Conservation (phyloP, 2,797 vertebrate species). For the Holocentrus rufus region DNA sequence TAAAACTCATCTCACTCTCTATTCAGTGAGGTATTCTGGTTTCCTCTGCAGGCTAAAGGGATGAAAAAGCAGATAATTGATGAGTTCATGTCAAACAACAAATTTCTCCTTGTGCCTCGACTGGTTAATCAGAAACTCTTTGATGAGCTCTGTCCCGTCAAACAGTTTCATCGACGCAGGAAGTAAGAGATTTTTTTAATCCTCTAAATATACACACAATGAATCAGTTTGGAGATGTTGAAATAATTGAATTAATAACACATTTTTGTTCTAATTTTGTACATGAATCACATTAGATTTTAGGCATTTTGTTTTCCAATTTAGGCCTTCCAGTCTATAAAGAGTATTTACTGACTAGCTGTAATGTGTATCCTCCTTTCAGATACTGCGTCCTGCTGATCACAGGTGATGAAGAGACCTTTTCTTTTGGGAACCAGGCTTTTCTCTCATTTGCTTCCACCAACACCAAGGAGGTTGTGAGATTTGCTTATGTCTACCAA, state of each 20-base stretch:
- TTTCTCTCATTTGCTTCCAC: slow-evolving; percentile 91
- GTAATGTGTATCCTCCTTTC: background rate
- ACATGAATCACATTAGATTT: background rate
- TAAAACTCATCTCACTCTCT: background rate
- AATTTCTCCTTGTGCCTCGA: slow-evolving; percentile 90
- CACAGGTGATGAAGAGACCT: slow-evolving; percentile 84
- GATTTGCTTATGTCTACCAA: slow-evolving; percentile 89
- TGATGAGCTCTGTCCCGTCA: slow-evolving; percentile 94
- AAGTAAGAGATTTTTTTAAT: slow-evolving; percentile 85
- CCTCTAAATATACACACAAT: background rate
- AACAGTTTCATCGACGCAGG: slow-evolving; percentile 93
- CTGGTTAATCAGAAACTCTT: slow-evolving; percentile 95
- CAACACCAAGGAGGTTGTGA: slow-evolving; percentile 89
- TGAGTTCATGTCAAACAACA: slow-evolving; percentile 95
- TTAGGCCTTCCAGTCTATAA: background rate
- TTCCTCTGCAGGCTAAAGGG: slow-evolving; percentile 85
- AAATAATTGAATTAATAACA: background rate
- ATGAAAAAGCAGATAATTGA: slow-evolving; percentile 96
- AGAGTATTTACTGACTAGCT: background rate
- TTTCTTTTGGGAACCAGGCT: slow-evolving; percentile 81
- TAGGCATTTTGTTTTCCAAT: background rate
- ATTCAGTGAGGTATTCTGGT: background rate
- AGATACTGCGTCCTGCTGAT: slow-evolving; percentile 94
- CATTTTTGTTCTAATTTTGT: background rate
- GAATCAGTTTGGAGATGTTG: background rate